Evolutionary conservation across 2,888 invertebrate genomes (phyloP).

Genomic region (Bhutanitis thaidina): DNA sequence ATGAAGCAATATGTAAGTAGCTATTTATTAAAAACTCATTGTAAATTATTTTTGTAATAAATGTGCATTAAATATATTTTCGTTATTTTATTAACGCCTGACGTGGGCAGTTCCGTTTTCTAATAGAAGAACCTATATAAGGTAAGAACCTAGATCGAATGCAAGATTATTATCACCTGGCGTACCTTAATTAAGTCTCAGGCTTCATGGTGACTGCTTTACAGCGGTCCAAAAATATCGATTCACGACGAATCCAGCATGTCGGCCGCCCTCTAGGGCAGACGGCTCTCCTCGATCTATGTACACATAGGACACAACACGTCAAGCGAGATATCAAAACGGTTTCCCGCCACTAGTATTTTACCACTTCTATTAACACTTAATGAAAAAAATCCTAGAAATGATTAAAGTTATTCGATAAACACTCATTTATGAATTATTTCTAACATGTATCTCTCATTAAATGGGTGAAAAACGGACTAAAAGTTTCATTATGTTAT

Average conservation of each 20-base stretch:
- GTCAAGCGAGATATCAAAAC: conserved; percentile 77
- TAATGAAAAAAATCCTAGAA: conserved; percentile 27
- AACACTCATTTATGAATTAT: conserved; percentile 34
- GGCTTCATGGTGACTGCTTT: conserved; percentile 72
- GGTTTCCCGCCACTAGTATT: conserved; percentile 79
- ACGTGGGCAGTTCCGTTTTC: background rate
- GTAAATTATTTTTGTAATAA: no score
- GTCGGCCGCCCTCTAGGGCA: conserved; percentile 77
- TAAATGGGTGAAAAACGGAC: conserved; percentile 57
- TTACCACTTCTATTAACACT: conserved; percentile 51
- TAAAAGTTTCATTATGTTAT: conserved; percentile 65
- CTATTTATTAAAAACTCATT: background rate
- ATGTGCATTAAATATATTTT: conserved; percentile 1
- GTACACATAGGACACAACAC: conserved; percentile 77
- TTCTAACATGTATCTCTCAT: conserved; percentile 34
- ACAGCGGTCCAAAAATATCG: conserved; percentile 76
- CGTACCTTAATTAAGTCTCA: conserved; percentile 72
- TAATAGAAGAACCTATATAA: conserved; percentile 11
- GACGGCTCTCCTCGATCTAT: conserved; percentile 73
- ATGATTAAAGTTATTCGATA: conserved; percentile 27
- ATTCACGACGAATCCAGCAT: conserved; percentile 78
- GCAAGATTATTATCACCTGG: conserved; percentile 53
- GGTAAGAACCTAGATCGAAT: conserved; percentile 26
- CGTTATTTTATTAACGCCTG: conserved; percentile 1
- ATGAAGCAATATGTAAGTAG: no score